These are phyloP conservation scores for Anolis apletophallus DNA, from an alignment of 2,797 vertebrate genomes.

Conservation along the genomic window DNA sequence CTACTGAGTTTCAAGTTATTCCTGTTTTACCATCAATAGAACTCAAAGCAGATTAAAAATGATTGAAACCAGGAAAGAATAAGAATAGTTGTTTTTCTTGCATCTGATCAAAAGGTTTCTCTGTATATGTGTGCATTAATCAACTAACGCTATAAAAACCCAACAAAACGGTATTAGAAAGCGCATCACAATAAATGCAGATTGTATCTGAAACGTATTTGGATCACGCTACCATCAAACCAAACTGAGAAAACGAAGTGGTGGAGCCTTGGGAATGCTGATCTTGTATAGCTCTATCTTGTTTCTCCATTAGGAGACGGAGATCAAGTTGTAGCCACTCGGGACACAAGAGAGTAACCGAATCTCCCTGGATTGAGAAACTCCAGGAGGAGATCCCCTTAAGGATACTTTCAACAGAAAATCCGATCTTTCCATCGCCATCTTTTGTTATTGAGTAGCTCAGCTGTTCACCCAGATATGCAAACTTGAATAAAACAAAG, in stretches of 20 bases:
- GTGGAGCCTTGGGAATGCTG: conserved; percentile 33
- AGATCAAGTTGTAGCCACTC: conserved; percentile 20
- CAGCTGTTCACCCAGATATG: conserved; percentile 23
- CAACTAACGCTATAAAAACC: too few species aligned
- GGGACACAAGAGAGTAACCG: conserved; percentile 45
- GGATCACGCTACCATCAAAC: conserved; percentile 23
- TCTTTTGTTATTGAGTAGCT: conserved; percentile 22
- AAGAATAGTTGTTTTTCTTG: not conserved
- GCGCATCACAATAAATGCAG: not conserved
- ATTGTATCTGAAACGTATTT: conserved; percentile 2
- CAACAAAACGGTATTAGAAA: too few species aligned
- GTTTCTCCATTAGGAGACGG: conserved; percentile 39
- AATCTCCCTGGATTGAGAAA: conserved; percentile 19
- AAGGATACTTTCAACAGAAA: conserved; percentile 23
- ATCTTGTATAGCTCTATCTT: conserved; percentile 12
- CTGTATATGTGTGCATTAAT: too few species aligned
- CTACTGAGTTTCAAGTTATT: too few species aligned
- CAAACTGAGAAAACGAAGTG: conserved; percentile 25
- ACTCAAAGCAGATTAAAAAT: too few species aligned
- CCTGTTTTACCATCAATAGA: too few species aligned
- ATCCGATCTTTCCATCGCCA: conserved; percentile 5
- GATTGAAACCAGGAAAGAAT: not conserved
- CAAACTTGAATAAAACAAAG: conserved; percentile 41
- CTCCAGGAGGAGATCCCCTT: not conserved
- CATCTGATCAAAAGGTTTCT: too few species aligned